These are phyloP conservation scores for Thereva unica DNA, from an alignment of 2,888 invertebrate species.

Conservation along the genomic window DNA sequence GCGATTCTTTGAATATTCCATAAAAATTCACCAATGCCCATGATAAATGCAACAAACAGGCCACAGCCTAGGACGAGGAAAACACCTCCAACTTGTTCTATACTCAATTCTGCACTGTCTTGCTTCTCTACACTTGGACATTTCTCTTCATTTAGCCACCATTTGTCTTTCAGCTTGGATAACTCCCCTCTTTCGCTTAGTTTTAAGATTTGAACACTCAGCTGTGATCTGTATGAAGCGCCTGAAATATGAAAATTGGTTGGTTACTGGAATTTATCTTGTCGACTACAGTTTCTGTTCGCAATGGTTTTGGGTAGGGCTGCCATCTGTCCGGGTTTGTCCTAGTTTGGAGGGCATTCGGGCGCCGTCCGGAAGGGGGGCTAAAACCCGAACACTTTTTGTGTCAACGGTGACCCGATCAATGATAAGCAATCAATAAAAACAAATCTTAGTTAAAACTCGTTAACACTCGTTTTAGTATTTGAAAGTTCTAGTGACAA, in stretches of 20 bases:
- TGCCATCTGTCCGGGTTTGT: too few species aligned
- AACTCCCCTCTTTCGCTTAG: constrained; percentile 88
- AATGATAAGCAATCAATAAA: too few species aligned
- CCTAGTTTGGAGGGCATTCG: too few species aligned
- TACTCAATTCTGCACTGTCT: constrained; percentile 55
- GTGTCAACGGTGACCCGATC: too few species aligned
- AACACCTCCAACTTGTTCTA: constrained; percentile 83
- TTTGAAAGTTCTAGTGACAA: too few species aligned
- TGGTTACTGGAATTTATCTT: too few species aligned
- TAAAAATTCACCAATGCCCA: constrained; percentile 84
- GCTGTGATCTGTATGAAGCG: constrained; percentile 74
- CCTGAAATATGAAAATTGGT: constrained; percentile 58
- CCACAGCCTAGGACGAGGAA: constrained; percentile 83
- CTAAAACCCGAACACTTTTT: too few species aligned
- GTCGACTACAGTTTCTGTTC: too few species aligned
- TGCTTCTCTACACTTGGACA: constrained; percentile 49
- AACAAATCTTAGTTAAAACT: too few species aligned
- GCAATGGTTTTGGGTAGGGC: too few species aligned
- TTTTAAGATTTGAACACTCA: constrained; percentile 86
- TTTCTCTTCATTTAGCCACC: constrained; percentile 75
- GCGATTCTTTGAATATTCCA: constrained; percentile 81
- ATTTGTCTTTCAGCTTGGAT: constrained; percentile 80
- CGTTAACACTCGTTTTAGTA: too few species aligned
- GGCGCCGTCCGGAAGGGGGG: too few species aligned
- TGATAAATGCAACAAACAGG: constrained; percentile 69